phyloP scores from a whole-genome alignment of 1,140 invertebrate species.

The Neocloeon triangulifer region DNA sequence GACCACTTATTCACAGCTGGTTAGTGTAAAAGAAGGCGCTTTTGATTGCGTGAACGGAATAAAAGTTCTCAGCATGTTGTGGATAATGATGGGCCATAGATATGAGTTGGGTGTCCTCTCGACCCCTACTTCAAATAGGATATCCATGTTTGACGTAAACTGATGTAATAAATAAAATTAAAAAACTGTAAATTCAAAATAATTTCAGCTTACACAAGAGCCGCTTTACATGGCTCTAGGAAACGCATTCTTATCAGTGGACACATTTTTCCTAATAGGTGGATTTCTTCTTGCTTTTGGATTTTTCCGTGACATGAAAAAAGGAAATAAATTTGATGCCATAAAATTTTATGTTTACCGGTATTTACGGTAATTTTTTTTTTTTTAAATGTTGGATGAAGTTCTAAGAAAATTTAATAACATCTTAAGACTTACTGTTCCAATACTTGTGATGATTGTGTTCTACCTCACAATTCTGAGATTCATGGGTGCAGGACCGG shows the following conservation, averaged over 20 bases:
- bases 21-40: no score
- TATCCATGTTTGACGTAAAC: no score
- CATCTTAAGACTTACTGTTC: conserved; percentile 21
- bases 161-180: no score
- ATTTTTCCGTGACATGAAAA: conserved; percentile 10
- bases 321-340: conserved; percentile 10
- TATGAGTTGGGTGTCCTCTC: no score
- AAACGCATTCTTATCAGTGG: conserved; percentile 21
- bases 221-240: conserved; percentile 2
- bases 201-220: not conserved
- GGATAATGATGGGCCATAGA: no score
- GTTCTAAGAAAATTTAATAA: no score
- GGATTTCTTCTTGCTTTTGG: conserved; percentile 11
- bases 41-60: no score
- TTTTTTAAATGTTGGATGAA: no score
- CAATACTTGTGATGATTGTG: conserved; percentile 16
- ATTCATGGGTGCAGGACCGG: conserved; percentile 17
- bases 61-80: no score
- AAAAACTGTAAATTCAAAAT: no score
- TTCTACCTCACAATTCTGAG: conserved; percentile 16
- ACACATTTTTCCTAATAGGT: conserved; percentile 20
- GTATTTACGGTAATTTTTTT: conserved; percentile 13
- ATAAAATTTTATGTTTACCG: conserved; percentile 9
- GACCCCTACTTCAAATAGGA: no score
- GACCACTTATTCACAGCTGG: no score